phyloP scores from a whole-genome alignment of 2,113 vertebrate genomes.

The Cettia cetti region DNA sequence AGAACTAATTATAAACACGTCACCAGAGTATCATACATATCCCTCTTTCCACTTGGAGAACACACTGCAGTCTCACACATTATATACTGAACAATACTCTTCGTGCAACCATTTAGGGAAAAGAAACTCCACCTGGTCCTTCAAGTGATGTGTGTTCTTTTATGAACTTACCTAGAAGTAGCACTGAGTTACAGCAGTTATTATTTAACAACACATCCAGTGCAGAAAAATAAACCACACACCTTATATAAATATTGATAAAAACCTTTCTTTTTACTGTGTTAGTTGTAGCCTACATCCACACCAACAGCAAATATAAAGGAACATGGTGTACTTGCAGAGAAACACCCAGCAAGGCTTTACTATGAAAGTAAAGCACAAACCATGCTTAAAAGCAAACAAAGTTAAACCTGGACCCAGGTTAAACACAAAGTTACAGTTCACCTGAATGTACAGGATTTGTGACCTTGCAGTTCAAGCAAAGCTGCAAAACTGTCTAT shows the following conservation, averaged over 20 bases:
- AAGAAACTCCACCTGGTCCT: background rate
- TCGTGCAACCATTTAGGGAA: background rate
- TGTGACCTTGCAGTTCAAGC: background rate
- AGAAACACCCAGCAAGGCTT: background rate
- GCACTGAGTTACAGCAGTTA: background rate
- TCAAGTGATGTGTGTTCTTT: background rate
- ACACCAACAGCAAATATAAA: slow-evolving; percentile 13
- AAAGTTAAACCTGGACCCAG: background rate
- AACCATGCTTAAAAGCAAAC: background rate
- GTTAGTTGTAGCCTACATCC: background rate
- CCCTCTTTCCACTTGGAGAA: background rate
- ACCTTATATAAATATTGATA: slow-evolving; percentile 19
- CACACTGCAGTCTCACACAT: background rate
- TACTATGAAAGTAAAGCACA: background rate
- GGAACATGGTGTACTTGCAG: background rate
- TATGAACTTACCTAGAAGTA: background rate
- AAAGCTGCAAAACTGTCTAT: background rate
- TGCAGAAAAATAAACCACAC: slow-evolving; percentile 1
- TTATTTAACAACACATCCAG: background rate
- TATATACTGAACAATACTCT: background rate
- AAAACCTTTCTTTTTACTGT: background rate
- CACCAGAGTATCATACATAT: background rate
- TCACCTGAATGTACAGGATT: background rate
- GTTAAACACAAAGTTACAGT: background rate
- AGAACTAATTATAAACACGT: background rate